These are phyloP conservation scores for Acanthisitta chloris DNA, from an alignment of 2,113 vertebrate species.

Conservation along the genomic window DNA sequence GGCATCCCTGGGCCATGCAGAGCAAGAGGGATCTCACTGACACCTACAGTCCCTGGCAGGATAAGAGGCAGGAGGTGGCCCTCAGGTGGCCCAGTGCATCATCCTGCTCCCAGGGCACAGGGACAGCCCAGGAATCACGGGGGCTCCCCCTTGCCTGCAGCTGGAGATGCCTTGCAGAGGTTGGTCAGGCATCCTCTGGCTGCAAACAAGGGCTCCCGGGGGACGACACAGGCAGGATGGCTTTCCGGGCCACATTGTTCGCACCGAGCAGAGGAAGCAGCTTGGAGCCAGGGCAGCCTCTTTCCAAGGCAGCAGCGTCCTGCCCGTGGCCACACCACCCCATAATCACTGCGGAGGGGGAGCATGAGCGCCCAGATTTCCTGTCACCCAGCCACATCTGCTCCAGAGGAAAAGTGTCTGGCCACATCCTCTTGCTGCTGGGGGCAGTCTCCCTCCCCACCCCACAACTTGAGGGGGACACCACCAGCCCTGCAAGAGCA, in stretches of 20 bases:
- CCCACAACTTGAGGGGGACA: fast-evolving
- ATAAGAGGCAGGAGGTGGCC: not conserved
- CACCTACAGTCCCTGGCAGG: not conserved
- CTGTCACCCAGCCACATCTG: not conserved
- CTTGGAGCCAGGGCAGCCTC: constrained; percentile 1
- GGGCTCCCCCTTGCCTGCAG: not conserved
- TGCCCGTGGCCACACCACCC: not conserved
- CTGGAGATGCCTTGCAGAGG: not conserved
- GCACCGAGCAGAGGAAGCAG: not conserved
- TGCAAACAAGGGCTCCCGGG: not conserved
- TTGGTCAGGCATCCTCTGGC: not conserved
- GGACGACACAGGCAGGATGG: not conserved
- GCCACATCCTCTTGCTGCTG: not conserved
- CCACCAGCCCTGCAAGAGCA: not conserved
- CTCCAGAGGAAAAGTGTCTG: not conserved
- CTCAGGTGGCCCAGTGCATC: fast-evolving
- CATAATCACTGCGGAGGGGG: not conserved
- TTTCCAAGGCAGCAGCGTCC: not conserved
- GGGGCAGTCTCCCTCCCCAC: fast-evolving
- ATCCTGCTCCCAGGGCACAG: not conserved
- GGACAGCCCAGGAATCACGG: not conserved
- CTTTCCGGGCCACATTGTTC: constrained; percentile 24
- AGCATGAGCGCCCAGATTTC: not conserved
- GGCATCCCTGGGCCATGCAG: not conserved
- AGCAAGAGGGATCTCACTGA: not conserved